A percentile compares a stretch with the other conserved stretches of the same genome.
Conservation (phyloP, 2,888 invertebrate species). For the Amiota minor region DNA sequence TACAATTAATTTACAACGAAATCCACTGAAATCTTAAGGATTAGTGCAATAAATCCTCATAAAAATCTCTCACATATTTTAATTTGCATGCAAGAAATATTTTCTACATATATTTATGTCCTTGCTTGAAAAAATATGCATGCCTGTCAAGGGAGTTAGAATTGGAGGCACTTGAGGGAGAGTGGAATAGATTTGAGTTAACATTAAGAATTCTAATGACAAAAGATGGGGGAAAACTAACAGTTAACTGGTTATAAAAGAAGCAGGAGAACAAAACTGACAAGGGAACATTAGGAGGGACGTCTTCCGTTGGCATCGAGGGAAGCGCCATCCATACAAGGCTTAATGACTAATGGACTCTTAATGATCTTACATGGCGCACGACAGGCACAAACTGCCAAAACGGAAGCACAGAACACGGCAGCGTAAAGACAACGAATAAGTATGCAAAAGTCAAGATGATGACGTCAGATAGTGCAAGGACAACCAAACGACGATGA, state of each 20-base stretch:
- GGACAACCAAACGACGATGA: not conserved
- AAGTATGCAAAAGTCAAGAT: not conserved
- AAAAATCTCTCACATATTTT: constrained; percentile 24
- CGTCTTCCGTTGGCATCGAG: not conserved
- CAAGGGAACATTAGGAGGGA: no score
- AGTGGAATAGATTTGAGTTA: no score
- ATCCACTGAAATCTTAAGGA: constrained; percentile 14
- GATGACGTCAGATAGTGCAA: not conserved
- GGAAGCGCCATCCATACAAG: not conserved
- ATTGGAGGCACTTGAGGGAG: no score
- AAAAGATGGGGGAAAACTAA: no score
- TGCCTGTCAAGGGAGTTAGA: no score
- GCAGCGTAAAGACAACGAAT: not conserved
- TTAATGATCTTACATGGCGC: constrained; percentile 67
- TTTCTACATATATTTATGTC: no score
- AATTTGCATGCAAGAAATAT: constrained; percentile 5
- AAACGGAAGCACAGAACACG: not conserved
- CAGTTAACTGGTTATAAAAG: no score
- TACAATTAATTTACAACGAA: not conserved
- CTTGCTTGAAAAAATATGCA: no score
- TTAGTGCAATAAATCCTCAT: constrained; percentile 22
- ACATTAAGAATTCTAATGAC: no score
- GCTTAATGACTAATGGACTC: constrained; percentile 70
- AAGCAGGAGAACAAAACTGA: no score
- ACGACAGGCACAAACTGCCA: constrained; percentile 18